These are phyloP conservation scores for Ypsolopha sequella DNA, from an alignment of 2,888 invertebrate genomes.

Conservation along the genomic window DNA sequence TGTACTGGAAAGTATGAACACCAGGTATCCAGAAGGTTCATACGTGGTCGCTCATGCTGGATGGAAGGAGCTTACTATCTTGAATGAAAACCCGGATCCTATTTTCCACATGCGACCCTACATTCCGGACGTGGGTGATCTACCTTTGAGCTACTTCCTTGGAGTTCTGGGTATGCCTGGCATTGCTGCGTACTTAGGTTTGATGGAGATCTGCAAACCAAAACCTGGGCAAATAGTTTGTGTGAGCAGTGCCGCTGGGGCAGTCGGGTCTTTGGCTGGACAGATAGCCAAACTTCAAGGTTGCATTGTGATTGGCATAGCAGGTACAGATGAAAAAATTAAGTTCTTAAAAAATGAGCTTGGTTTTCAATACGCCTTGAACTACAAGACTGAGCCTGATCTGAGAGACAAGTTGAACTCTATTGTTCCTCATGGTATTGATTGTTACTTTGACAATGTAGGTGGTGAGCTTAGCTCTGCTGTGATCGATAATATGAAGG, in stretches of 20 bases:
- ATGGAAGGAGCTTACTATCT: slow-evolving; percentile 72
- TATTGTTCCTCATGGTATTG: slow-evolving; percentile 77
- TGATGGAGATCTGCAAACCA: slow-evolving; percentile 76
- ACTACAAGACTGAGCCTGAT: slow-evolving; percentile 76
- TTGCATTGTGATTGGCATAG: slow-evolving; percentile 74
- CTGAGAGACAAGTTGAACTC: slow-evolving; percentile 65
- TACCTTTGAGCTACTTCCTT: slow-evolving; percentile 64
- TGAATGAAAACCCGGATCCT: slow-evolving; percentile 14
- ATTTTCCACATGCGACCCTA: slow-evolving; percentile 21
- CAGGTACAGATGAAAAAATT: slow-evolving; percentile 79
- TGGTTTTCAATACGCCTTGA: slow-evolving; percentile 78
- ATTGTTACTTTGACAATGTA: slow-evolving; percentile 84
- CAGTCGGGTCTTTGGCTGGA: slow-evolving; percentile 80
- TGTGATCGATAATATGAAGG: slow-evolving; percentile 73
- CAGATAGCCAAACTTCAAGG: slow-evolving; percentile 82
- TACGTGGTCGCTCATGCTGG: slow-evolving; percentile 72
- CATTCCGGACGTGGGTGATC: slow-evolving; percentile 64
- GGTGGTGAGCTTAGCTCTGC: slow-evolving; percentile 74
- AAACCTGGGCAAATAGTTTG: slow-evolving; percentile 78
- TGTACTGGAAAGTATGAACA: slow-evolving; percentile 73
- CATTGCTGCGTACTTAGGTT: slow-evolving; percentile 79
- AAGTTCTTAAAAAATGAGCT: slow-evolving; percentile 74
- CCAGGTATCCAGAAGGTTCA: slow-evolving; percentile 71
- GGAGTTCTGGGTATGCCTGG: slow-evolving; percentile 78
- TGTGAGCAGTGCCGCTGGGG: slow-evolving; percentile 80